phyloP scores from a whole-genome alignment of 2,888 invertebrate species.

The Eupeodes latifasciatus region DNA sequence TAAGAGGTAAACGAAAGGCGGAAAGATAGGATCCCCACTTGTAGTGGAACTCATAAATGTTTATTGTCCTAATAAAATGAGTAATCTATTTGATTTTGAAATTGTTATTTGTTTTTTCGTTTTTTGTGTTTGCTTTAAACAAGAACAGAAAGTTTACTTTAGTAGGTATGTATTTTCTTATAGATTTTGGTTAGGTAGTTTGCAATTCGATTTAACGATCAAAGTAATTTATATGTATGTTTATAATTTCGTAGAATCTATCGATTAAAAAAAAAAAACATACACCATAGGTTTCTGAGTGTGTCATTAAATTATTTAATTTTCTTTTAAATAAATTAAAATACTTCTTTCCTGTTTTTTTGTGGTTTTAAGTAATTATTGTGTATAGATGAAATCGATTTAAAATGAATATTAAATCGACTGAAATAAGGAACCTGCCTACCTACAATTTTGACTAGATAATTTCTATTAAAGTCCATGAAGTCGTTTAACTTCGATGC shows the following conservation, averaged over 20 bases:
- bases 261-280: conserved; percentile 58
- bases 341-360: conserved; percentile 1
- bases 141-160: conserved; percentile 33
- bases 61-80: conserved; percentile 56
- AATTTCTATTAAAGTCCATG: conserved; percentile 23
- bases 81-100: conserved; percentile 67
- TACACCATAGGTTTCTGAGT: neutral
- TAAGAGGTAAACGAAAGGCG: neutral
- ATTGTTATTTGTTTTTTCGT: conserved; percentile 7
- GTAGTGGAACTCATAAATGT: conserved; percentile 53
- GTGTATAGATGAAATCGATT: conserved; percentile 7
- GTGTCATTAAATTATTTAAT: conserved; percentile 59
- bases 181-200: conserved; percentile 9
- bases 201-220: conserved; percentile 55
- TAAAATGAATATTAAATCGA: conserved; percentile 47
- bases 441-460: neutral
- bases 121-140: neutral
- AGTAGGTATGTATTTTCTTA: conserved; percentile 9
- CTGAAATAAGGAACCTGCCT: neutral
- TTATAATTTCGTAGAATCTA: conserved; percentile 67
- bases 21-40: conserved; percentile 46
- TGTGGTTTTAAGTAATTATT: conserved; percentile 25
- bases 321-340: conserved; percentile 46
- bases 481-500: neutral
- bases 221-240: conserved; percentile 41